Conservation (phyloP, 2,113 vertebrate species). For the Microtus pennsylvanicus region DNA sequence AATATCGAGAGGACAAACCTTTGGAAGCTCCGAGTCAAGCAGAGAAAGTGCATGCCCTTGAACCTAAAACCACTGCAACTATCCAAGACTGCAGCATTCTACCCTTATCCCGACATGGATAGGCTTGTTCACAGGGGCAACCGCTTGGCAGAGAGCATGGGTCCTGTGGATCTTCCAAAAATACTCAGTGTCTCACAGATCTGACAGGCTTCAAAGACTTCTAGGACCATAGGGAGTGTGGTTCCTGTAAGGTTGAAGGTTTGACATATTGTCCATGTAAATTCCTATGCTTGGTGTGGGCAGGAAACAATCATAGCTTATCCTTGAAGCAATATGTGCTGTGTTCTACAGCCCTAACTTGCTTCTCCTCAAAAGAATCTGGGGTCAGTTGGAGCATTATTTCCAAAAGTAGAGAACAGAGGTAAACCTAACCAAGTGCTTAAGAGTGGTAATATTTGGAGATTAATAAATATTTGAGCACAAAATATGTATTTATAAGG, state of each 20-base stretch:
- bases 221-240: background rate
- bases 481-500: background rate
- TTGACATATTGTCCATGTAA: rapidly evolving
- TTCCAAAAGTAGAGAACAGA: background rate
- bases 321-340: background rate
- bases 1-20: background rate
- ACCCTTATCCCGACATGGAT: background rate
- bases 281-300: rapidly evolving
- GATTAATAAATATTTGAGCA: background rate
- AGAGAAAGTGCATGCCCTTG: background rate
- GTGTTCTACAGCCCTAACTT: background rate
- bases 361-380: background rate
- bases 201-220: background rate
- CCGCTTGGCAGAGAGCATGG: background rate
- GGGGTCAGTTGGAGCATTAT: background rate
- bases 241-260: background rate
- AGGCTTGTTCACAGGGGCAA: background rate
- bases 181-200: background rate
- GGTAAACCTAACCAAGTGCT: background rate
- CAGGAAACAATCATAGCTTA: background rate
- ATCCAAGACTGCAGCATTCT: background rate
- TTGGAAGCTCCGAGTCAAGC: background rate
- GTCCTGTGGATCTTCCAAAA: background rate
- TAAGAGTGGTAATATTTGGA: background rate
- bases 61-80: background rate